Evolutionary conservation across 1,140 invertebrate species (phyloP), one percentile per base, ranked within the genome.

Genomic region (Drosophila guanche): DNA sequence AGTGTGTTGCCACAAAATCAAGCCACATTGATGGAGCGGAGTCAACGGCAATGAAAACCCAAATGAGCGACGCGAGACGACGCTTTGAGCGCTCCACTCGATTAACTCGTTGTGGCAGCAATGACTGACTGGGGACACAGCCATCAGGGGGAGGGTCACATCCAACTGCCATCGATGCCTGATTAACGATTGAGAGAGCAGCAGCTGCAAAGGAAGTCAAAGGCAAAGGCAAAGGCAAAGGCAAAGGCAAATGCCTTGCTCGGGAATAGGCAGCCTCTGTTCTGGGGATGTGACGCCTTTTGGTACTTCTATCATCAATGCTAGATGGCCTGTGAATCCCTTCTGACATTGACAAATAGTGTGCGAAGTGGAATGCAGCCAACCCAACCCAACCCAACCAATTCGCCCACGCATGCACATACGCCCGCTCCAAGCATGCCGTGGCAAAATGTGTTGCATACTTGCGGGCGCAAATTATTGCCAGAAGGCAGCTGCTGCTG

Each of bases 401-500:
- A n/a, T 20, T 20, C 37, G n/a, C 60, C 41, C 40, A 43, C 29
- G 25, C 42, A 22, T 27, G 3, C 57, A 33, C 58, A 50, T 47
- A 60, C 12, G 22, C 41, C 5, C 40, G 22, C 52, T 25, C 41
- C 71, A 76, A 45, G 72, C 71, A 65, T 45, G 73, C 73, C 60
- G 59, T 63, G 57, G 73, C 81, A 75, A 86, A 86, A 86, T 86
- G 83, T 75, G 83, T 78, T 81, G 74, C 73, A 86, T 86, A 86
- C 83, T 86, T 86, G 81, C 77, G 77, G 81, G 78, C 83, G 83
- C 83, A 86, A 86, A 81, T 86, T 86, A 86, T 88, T 81, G 83
- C 81, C 79, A 61, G 54, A 72, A 58, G 71, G 77, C 77, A 75
- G 58, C 68, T 60, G 68, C 54, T 74, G 59, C 37, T 14, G 8